Base-by-base conservation (phyloP, 2,888 invertebrate species). In the Nemotelus pantherinus region DNA sequence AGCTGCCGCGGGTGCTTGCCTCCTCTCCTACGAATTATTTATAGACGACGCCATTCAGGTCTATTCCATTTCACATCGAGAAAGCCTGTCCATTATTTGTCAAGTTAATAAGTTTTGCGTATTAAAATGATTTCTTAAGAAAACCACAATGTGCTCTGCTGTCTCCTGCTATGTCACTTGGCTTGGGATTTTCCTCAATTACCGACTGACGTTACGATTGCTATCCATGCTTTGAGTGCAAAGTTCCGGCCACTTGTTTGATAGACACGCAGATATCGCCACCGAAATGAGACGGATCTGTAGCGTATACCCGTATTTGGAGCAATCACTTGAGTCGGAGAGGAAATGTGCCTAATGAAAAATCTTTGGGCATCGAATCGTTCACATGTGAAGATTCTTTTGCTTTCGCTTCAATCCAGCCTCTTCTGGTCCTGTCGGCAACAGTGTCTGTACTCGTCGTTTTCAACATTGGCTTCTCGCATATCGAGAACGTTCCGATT, bases 21-120 rank as follows among this genome's bases (percentile, higher is more conserved):
- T 57, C 57, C n/a, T 57, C 57, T 57, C 57, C n/a, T 57, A 9
- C 3, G 7, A 57, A 57, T 57, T 57, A 63, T 63, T 63, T 63
- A 43, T 63, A 63, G 63, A 57, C 57, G 25, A 10, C 57, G 57
- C 57, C 57, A 57, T 10, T n/a, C 10, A 10, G 57, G 3, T 10
- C 9, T 10, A n/a, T 57, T 25, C 25, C 25, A 25, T 25, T 25
- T 25, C 25, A 25, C 25, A 25, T 25, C 25, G 25, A 25, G 25
- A 25, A 25, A 25, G 25, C 25, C 25, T 43, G 41, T 39, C 63
- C 3, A 63, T 43, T 43, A 63, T 63, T 39, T 63, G 43, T 3
- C 4, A 43, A 63, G 43, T 63, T 41, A 63, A 63, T 39, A 63
- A 4, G 63, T 63, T 9, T 43, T 39, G 25, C 57, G 57, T 57